A percentile compares a stretch with the other conserved stretches of the same genome.
Conservation (phyloP, 2,113 vertebrate genomes). For the Megaceryle torquata region DNA sequence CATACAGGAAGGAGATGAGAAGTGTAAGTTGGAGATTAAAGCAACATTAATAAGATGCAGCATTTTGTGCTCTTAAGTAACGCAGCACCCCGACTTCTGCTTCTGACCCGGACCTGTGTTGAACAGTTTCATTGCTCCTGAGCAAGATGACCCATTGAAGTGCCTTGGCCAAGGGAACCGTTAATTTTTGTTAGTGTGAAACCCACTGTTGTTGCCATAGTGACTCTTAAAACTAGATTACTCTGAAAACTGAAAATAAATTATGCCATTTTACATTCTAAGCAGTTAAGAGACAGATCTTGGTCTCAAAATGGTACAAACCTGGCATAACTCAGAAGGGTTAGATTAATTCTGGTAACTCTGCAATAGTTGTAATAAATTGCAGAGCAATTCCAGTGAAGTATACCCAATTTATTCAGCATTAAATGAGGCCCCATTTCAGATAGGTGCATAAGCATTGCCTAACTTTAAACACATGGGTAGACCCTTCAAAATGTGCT, state of each 20-base stretch:
- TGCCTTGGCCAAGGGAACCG: background rate
- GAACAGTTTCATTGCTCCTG: background rate
- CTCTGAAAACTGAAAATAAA: background rate
- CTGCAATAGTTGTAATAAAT: background rate
- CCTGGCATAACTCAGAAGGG: background rate
- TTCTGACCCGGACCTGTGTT: background rate
- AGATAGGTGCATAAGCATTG: background rate
- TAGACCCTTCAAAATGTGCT: background rate
- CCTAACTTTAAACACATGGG: constrained; percentile 30
- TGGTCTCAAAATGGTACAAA: background rate
- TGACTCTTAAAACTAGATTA: background rate
- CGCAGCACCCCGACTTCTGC: fast-evolving
- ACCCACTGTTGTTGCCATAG: background rate
- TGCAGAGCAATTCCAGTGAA: background rate
- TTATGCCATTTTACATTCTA: background rate
- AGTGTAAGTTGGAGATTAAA: background rate
- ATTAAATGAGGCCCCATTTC: constrained; percentile 11
- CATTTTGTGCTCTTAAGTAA: fast-evolving
- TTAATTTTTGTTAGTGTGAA: background rate
- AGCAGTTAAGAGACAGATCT: background rate
- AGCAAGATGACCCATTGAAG: background rate
- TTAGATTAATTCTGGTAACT: background rate
- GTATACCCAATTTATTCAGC: background rate
- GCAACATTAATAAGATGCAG: background rate
- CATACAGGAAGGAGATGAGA: background rate